Base-by-base conservation (phyloP, 2,888 invertebrate genomes). In the Mesorhabditis spiculigera region DNA sequence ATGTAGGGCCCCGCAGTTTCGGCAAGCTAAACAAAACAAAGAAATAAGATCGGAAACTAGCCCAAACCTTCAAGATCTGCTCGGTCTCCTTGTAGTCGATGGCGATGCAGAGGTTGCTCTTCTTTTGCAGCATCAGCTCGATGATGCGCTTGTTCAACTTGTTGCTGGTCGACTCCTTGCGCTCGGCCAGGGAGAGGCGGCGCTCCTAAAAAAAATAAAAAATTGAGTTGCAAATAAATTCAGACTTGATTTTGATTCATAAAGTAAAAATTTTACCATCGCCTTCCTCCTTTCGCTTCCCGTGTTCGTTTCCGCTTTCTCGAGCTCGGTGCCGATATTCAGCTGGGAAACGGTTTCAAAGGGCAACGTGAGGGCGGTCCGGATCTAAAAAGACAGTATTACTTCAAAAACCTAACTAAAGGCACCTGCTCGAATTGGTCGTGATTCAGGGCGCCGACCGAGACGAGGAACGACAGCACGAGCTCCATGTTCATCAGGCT, bases 101-200 rank as follows among this genome's bases (percentile, higher is more conserved):
- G 5, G 97, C 94, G 45, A 97, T 87, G 82, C 95, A 95, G 4
- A 98, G 89, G 86, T 93, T 97, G 0, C 93, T 91, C 86, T 92
- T 90, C 86, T 98, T 98, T 64, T 81, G 72, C 3, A 88, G 87
- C 71, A 91, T 90, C 4, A 89, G 79, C 67, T 92, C 88, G 69
- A 95, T 91, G 0, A 97, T 87, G 68, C 90, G 89, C 69, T 85
- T 85, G 71, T 82, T 83, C 16, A 84, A 71, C 16, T 74, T 63
- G n/a, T 77, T 77, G 2, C 65, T 61, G 10, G 76, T 72, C n/a
- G 72, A 67, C 10, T 66, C 50, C 42, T 70, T 72, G 4, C 76
- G 68, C 5, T 74, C 71, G 2, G 58, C 13, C 28, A 78, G 63
- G 4, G 71, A 65, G 28, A 71, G 63, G n/a, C 76, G 63, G 8